phyloP scores from a whole-genome alignment of 2,113 vertebrate genomes.

The Rattus norvegicus region GRCr8 NC_086019.1:211852001-211852500 shows the following conservation, averaged over 20 bases:
- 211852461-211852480: neutral
- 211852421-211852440: slow-evolving; percentile 9
- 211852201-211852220: neutral
- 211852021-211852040: neutral
- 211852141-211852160: neutral
- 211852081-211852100: slow-evolving; percentile 8
- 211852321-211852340: slow-evolving; percentile 53
- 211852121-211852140: neutral
- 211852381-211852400: neutral
- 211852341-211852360: neutral
- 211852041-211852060: neutral
- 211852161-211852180: neutral
- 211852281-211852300: neutral
- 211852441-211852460: neutral
- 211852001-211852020: neutral
- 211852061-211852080: neutral
- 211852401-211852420: neutral
- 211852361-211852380: neutral
- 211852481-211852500: neutral
- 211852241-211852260: neutral
- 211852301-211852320: neutral
- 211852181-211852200: neutral
- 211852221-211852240: no score
- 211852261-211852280: neutral
- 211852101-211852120: neutral